phyloP scores from a whole-genome alignment of 2,113 vertebrate genomes.

The Mugil cephalus region DNA sequence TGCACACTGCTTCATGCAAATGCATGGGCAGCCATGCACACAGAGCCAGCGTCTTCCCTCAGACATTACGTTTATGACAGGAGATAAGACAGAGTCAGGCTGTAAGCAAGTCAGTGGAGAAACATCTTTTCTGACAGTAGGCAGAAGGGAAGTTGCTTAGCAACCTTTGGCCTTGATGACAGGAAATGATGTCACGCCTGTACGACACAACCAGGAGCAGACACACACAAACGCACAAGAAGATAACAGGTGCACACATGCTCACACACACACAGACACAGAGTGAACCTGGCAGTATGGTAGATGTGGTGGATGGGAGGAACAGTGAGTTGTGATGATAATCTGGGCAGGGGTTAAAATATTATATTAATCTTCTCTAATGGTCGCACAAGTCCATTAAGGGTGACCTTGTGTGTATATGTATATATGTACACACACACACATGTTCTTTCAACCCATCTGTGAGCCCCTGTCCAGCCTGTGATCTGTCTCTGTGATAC shows the following conservation, averaged over 20 bases:
- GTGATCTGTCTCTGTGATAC: slow-evolving; percentile 50
- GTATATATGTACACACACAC: slow-evolving; percentile 1
- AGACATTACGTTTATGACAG: slow-evolving; percentile 34
- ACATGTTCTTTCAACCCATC: slow-evolving; percentile 22
- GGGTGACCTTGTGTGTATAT: slow-evolving; percentile 50
- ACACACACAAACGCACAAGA: slow-evolving; percentile 25
- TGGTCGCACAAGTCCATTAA: slow-evolving; percentile 69
- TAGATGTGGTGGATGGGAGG: slow-evolving; percentile 31
- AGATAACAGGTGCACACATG: slow-evolving; percentile 41
- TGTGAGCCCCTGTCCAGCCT: slow-evolving; percentile 48
- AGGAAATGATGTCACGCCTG: slow-evolving; percentile 71
- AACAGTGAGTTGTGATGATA: slow-evolving; percentile 65
- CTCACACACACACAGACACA: slow-evolving; percentile 17
- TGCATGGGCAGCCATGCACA: slow-evolving; percentile 44
- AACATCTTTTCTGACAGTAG: slow-evolving; percentile 69
- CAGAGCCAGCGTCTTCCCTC: slow-evolving; percentile 23
- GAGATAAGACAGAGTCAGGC: slow-evolving; percentile 16
- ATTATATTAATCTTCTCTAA: slow-evolving; percentile 74
- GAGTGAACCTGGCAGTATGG: slow-evolving; percentile 22
- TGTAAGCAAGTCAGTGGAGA: slow-evolving; percentile 29
- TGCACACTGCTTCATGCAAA: slow-evolving; percentile 43
- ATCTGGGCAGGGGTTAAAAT: slow-evolving; percentile 69
- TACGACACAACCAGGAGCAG: slow-evolving; percentile 54
- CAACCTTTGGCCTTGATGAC: slow-evolving; percentile 84
- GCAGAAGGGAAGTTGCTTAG: slow-evolving; percentile 81